Evolutionary conservation across 2,113 vertebrate species (phyloP), one percentile per base, ranked within the genome.

Genomic region (Xenotilapia caudafasciata): DNA sequence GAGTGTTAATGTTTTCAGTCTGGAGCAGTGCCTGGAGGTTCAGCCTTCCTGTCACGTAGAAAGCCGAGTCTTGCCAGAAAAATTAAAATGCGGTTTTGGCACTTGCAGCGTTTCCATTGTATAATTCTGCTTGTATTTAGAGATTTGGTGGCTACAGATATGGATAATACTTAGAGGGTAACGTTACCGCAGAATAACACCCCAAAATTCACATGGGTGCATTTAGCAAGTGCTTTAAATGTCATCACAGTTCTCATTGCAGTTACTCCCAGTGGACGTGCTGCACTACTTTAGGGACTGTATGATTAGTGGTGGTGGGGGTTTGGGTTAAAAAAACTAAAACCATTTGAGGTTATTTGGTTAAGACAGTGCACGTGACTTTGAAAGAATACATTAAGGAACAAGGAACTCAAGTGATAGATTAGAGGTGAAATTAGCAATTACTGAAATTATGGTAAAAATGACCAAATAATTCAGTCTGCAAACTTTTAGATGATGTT

Each of bases 141-240:
- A 79, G 85, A 90, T 56, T 21, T 47, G 68, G 90, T 86, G 86
- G 40, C 68, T 86, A 14, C n/a, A 83, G 65, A 86, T 87, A 90
- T 79, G 28, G 45, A 86, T 92, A 83, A 90, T 90, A 88, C 89
- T 86, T 83, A 83, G 23, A 42, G 79, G 86, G 87, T 92, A 93
- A 89, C 84, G 90, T 91, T 90, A 92, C 85, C 83, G 9, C 83
- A 56, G 77, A 91, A 95, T 85, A 96, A 94, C 93, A 94, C 92
- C 58, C 77, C 17, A 77, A 88, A 87, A 80, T 77, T 86, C 92
- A 91, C 91, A 33, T 28, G 92, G 90, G 93, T 82, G 56, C 80
- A 87, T 93, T 94, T 92, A 90, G 88, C 51, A 82, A 89, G 83
- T 84, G 49, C 90, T 92, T 90, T 68, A 86, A 92, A 93, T 91